phyloP scores from a whole-genome alignment of 1,140 invertebrate species.

The Neelides sp. region DNA sequence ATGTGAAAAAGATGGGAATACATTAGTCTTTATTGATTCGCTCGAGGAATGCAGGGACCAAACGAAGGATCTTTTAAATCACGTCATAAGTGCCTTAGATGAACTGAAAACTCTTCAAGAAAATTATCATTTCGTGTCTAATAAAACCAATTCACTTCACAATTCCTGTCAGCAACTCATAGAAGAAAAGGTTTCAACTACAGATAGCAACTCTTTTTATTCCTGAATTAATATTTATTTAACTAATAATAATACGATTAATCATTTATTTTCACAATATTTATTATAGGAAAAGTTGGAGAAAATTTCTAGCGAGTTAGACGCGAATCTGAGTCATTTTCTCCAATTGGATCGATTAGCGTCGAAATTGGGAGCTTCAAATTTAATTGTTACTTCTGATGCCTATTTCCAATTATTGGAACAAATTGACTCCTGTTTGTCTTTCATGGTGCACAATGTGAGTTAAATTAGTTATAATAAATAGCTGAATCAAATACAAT shows the following conservation, averaged over 20 bases:
- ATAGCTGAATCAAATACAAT: no score
- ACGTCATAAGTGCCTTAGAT: constrained; percentile 57
- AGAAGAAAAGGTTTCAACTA: constrained; percentile 53
- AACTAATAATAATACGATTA: constrained; percentile 1
- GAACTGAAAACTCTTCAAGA: constrained; percentile 56
- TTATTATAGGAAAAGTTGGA: constrained; percentile 54
- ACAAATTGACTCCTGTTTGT: constrained; percentile 73
- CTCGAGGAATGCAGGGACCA: constrained; percentile 52
- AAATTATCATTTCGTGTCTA: constrained; percentile 70
- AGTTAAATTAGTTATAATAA: constrained; percentile 35
- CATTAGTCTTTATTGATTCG: constrained; percentile 55
- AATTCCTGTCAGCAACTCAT: constrained; percentile 77
- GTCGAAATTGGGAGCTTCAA: constrained; percentile 62
- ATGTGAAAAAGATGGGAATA: constrained; percentile 49
- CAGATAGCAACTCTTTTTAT: not conserved
- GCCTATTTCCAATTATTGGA: constrained; percentile 65
- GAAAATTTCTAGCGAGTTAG: constrained; percentile 61
- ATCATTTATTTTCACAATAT: constrained; percentile 12
- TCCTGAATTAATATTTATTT: not conserved
- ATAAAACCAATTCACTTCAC: constrained; percentile 80
- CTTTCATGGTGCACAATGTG: constrained; percentile 70
- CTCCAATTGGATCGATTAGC: constrained; percentile 67
- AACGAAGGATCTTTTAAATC: constrained; percentile 52
- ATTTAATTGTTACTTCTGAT: constrained; percentile 66
- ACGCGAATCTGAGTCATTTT: constrained; percentile 68